Base-by-base conservation (phyloP, 2,797 vertebrate species). In the Enteromius argenteus region DNA sequence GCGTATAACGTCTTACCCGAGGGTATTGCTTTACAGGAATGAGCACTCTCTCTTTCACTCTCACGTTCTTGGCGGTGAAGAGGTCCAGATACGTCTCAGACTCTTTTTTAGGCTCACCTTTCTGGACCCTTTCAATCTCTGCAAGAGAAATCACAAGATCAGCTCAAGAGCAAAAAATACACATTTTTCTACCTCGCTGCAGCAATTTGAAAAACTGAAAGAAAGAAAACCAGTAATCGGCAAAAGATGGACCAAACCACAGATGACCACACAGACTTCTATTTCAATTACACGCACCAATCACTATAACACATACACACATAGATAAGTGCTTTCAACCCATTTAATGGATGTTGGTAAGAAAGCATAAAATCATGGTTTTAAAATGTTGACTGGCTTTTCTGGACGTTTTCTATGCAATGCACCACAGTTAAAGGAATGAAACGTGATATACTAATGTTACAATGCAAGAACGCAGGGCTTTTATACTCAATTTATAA, bases 111-210 rank as follows among this genome's bases (percentile, higher is more conserved):
- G 91, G 86, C 68, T 98, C 97, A 0, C 97, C 98, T 88, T 98
- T 99, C 92, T 99, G 97, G 88, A 99, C 96, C 92, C 97, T 96
- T 72, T 98, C 97, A 42, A 99, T 99, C 91, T 99, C 98, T 99
- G 91, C 6, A 91, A 85, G 5, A 58, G 15, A 75, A 62, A 83
- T 14, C 3, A 44, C 10, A 14, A 39, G 7, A n/a, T 83, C 23
- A 68, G 46, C 10, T 17, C 10, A 9, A 39, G 9, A n/a, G 21
- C 21, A 21, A 32, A 17, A 27, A 27, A 27, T 27, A 27, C 27
- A 27, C 27, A 27, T 27, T 27, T 27, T 27, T 27, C 27, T 27
- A 27, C 27, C 27, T 27, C 3, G 0, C 35, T 4, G 5, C 3
- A 14, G 5, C 21, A 42, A 42, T 14, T 3, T 0, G 2, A 4